Evolutionary conservation across 2,113 vertebrate species (phyloP), one percentile per base, ranked within the genome.

Genomic region (Jaculus jaculus): DNA sequence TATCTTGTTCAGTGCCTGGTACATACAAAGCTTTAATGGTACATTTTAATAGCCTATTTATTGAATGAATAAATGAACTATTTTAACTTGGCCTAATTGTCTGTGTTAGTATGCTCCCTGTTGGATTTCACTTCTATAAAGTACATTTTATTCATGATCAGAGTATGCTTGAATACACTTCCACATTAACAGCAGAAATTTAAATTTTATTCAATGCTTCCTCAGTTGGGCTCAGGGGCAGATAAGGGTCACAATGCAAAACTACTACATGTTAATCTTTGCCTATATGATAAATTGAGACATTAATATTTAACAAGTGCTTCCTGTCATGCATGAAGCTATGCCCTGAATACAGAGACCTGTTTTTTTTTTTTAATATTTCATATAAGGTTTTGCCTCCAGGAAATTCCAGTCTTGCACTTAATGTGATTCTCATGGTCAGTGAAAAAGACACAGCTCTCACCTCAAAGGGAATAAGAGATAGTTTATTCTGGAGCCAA

Each of bases 251-350:
- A 82, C 39, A 71, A 24, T 28, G 39, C 54, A 81, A 84, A 10
- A 66, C 74, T 65, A 18, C 16, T 82, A 66, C 61, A 47, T 68
- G 32, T 81, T 90, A 66, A n/a, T 78, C 51, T 77, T 90, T 77
- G 28, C 24, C 8, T 63, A 21, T 77, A 15, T 72, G 28, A 89
- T 80, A 42, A 94, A 87, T 80, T 92, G 51, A 86, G 5, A 60
- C n/a, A 86, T 79, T 65, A 89, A 83, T 94, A 90, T 88, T 96
- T 92, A 88, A 88, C 34, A 51, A 85, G 17, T 5, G 32, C 10
- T 84, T 51, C 30, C 58, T 88, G 72, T 13, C 69, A 30, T 51
- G 24, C 72, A 37, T 39, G 21, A 86, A 96, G 37, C 28, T 82
- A 34, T 65, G 16, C 39, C 7, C 13, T 92, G 65, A 18, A 26